Evolutionary conservation across 2,888 invertebrate species (phyloP).

Genomic region (Alsophila aescularia): DNA sequence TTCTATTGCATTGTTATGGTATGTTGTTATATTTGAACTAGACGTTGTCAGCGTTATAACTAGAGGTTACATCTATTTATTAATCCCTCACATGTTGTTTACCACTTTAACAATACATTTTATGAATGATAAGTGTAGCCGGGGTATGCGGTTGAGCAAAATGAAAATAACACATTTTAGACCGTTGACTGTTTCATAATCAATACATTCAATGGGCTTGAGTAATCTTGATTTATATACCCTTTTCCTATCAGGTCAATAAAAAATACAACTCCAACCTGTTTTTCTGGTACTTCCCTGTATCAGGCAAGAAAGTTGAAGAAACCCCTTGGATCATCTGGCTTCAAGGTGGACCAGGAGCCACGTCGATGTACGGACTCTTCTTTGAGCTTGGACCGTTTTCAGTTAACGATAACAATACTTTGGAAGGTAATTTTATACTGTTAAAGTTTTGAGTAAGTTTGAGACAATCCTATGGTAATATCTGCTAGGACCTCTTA

Average conservation of each 20-base stretch:
- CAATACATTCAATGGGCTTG: neutral
- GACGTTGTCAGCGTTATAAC: too few relatives aligned
- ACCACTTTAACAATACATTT: too few relatives aligned
- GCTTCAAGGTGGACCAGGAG: constrained; percentile 86
- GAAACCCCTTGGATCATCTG: constrained; percentile 84
- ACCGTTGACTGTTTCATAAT: neutral
- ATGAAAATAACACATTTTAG: too few relatives aligned
- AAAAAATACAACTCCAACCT: constrained; percentile 90
- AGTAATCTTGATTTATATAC: too few relatives aligned
- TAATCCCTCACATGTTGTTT: too few relatives aligned
- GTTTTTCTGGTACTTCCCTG: constrained; percentile 95
- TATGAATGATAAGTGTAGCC: too few relatives aligned
- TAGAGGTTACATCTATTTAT: too few relatives aligned
- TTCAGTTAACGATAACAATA: constrained; percentile 69
- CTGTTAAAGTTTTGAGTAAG: neutral
- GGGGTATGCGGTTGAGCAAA: too few relatives aligned
- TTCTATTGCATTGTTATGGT: too few relatives aligned
- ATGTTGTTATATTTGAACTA: too few relatives aligned
- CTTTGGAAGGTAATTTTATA: constrained; percentile 60
- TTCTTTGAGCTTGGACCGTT: constrained; percentile 87
- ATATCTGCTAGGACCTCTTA: neutral
- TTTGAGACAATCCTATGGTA: neutral
- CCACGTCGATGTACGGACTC: constrained; percentile 82
- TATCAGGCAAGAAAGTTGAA: constrained; percentile 77
- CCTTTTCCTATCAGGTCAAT: constrained; percentile 84